Evolutionary conservation across 1,140 invertebrate genomes (phyloP).

Genomic region (Melipona quadrifasciata): DNA sequence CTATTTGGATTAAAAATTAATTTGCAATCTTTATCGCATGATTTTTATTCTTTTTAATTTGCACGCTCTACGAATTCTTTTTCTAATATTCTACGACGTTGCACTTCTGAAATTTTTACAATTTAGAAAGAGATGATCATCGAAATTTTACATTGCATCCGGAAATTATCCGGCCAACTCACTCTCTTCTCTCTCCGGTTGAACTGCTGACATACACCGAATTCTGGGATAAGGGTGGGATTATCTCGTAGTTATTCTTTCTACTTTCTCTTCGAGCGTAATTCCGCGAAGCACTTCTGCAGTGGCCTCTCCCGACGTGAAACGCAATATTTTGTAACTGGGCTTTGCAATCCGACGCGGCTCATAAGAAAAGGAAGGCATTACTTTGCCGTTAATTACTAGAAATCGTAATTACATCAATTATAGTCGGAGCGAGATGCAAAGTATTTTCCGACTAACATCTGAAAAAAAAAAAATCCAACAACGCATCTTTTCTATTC

Average conservation of each 20-base stretch:
- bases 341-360: neutral
- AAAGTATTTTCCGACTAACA: neutral
- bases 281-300: slow-evolving; percentile 16
- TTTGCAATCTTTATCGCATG: too few species aligned
- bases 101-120: neutral
- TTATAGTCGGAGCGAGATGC: neutral
- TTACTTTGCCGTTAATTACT: neutral
- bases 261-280: slow-evolving; percentile 31
- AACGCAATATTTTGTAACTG: slow-evolving; percentile 17
- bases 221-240: neutral
- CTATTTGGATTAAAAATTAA: neutral
- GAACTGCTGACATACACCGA: neutral
- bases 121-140: neutral
- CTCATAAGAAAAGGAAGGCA: neutral
- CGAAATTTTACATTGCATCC: neutral
- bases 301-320: neutral
- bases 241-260: neutral
- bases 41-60: neutral
- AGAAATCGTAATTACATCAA: slow-evolving; percentile 8
- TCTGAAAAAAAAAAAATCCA: too few species aligned
- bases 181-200: neutral
- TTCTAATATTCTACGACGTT: neutral
- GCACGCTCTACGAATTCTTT: neutral
- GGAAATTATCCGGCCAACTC: neutral
- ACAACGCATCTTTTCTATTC: neutral